Percentiles rank a stretch among this genome's conserved stretches.
phyloP scores from a whole-genome alignment of 2,797 vertebrate genomes.

The Helicolenus hilgendorfi region DNA sequence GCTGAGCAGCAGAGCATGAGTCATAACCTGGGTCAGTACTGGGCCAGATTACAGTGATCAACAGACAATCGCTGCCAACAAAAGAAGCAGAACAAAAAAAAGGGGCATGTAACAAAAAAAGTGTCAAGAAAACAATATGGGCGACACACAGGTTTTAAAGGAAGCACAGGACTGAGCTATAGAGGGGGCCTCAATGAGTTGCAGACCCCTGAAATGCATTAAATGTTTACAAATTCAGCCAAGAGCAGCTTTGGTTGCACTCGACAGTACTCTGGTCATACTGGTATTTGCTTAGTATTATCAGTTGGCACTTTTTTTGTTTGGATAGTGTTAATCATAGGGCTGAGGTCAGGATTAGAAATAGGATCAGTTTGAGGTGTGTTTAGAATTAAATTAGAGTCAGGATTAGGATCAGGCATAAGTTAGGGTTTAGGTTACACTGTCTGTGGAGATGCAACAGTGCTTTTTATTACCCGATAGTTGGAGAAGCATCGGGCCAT shows the following conservation, averaged over 20 bases:
- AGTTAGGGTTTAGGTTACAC: not conserved
- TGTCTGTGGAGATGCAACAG: not conserved
- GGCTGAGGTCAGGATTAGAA: conserved; percentile 3
- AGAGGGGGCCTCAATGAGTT: conserved; percentile 56
- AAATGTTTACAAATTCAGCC: conserved; percentile 87
- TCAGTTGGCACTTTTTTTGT: conserved; percentile 4
- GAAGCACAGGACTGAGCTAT: conserved; percentile 69
- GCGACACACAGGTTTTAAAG: conserved; percentile 43
- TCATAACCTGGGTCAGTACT: conserved; percentile 92
- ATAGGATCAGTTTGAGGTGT: not conserved
- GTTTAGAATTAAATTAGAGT: conserved; percentile 11
- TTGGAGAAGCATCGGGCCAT: not conserved
- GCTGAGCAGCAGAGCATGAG: conserved; percentile 89
- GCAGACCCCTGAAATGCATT: conserved; percentile 73
- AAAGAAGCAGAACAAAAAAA: conserved; percentile 19
- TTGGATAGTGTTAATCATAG: conserved; percentile 2
- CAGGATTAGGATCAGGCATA: not conserved
- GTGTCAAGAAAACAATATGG: conserved; percentile 52
- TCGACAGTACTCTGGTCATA: conserved; percentile 63
- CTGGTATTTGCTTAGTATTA: conserved; percentile 73
- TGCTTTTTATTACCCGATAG: not conserved
- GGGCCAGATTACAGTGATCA: conserved; percentile 89
- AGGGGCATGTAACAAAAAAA: conserved; percentile 57
- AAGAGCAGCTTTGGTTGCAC: conserved; percentile 84
- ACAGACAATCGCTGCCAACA: conserved; percentile 47